phyloP scores from a whole-genome alignment of 2,797 vertebrate genomes.

The Anomalospiza imberbis region DNA sequence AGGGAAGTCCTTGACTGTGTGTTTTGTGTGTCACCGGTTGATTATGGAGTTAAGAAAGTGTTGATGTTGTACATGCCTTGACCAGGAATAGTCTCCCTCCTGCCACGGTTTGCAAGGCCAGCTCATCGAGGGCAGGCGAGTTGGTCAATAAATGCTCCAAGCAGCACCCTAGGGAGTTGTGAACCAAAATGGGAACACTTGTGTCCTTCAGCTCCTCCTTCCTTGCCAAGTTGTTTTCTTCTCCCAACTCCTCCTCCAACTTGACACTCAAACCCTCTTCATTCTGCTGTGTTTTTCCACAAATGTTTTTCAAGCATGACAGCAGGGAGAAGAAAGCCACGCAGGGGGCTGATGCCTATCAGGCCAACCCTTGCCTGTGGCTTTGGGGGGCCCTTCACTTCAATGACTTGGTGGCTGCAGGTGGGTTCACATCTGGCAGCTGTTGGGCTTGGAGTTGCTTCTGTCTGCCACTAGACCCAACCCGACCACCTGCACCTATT shows the following conservation, averaged over 20 bases:
- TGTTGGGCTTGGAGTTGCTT: neutral
- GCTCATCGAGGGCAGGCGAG: neutral
- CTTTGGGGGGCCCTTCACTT: neutral
- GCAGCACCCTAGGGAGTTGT: neutral
- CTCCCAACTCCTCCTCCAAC: neutral
- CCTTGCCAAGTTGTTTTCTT: slow-evolving; percentile 22
- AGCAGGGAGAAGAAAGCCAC: neutral
- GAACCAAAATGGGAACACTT: neutral
- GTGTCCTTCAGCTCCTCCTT: slow-evolving; percentile 27
- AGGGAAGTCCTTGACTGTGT: neutral
- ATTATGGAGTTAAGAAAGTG: neutral
- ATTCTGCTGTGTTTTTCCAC: slow-evolving; percentile 42
- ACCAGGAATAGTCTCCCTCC: neutral
- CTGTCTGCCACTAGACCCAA: neutral
- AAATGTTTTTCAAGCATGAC: neutral
- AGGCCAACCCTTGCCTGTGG: neutral
- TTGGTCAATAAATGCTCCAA: neutral
- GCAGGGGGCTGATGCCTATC: neutral
- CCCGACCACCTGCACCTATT: neutral
- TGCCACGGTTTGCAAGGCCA: neutral
- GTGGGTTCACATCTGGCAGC: neutral
- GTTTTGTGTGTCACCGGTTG: neutral
- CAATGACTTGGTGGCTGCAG: neutral
- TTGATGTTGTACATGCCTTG: neutral
- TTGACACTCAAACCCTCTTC: neutral